Evolutionary conservation across 2,113 vertebrate species (phyloP).

Genomic region (Andinoacara biseriatus): DNA sequence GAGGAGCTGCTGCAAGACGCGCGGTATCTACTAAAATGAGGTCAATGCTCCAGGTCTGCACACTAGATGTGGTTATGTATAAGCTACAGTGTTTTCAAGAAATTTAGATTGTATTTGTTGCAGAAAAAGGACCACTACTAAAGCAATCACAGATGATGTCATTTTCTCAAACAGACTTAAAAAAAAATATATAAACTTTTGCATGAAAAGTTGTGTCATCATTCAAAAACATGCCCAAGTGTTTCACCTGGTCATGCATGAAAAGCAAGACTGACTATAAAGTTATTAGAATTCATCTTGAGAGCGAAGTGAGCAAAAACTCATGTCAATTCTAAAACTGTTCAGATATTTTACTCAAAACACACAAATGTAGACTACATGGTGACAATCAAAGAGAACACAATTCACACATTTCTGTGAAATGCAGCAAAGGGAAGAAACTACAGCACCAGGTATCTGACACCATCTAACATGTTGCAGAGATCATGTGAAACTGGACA

Average conservation of each 20-base stretch:
- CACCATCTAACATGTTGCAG: neutral
- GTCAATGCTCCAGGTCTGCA: too few relatives aligned
- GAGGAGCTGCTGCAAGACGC: too few relatives aligned
- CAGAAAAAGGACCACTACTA: neutral
- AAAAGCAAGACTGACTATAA: too few relatives aligned
- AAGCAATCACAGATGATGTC: neutral
- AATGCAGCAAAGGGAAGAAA: neutral
- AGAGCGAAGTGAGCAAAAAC: too few relatives aligned
- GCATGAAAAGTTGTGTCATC: too few relatives aligned
- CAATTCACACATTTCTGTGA: neutral
- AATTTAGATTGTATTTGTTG: neutral
- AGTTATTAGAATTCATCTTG: too few relatives aligned
- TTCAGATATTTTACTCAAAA: neutral
- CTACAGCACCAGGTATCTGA: neutral
- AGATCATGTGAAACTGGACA: neutral
- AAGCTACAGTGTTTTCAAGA: neutral
- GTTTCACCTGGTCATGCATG: too few relatives aligned
- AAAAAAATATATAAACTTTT: neutral
- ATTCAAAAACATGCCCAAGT: too few relatives aligned
- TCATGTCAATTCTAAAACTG: neutral
- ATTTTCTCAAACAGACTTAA: neutral
- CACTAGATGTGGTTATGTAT: neutral
- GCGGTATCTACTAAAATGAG: neutral
- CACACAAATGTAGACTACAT: neutral
- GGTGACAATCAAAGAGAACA: neutral